Percentiles rank a stretch among this genome's conserved stretches.
phyloP scores from a whole-genome alignment of 2,113 vertebrate species.

The Prionailurus bengalensis region DNA sequence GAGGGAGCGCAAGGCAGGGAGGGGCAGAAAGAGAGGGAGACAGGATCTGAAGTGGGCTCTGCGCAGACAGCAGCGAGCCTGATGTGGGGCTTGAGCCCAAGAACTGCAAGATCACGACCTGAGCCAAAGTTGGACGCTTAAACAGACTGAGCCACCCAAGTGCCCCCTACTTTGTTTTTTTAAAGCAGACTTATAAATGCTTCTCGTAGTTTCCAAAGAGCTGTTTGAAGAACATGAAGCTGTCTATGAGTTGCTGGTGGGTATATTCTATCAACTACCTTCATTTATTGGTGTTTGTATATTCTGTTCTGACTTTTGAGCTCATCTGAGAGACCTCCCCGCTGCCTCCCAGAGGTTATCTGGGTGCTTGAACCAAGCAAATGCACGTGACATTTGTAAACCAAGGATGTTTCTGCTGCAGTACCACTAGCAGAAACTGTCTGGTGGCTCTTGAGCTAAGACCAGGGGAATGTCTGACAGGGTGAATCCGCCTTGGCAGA shows the following conservation, averaged over 20 bases:
- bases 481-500: conserved; percentile 31
- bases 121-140: too few relatives aligned
- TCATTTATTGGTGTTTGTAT: not conserved
- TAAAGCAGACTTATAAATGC: not conserved
- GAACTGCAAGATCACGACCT: too few relatives aligned
- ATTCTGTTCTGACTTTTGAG: not conserved
- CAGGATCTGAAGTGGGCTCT: too few relatives aligned
- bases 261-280: not conserved
- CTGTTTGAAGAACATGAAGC: conserved; percentile 12
- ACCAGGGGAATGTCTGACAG: not conserved
- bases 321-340: not conserved
- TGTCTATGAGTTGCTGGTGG: not conserved
- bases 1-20: too few relatives aligned
- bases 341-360: not conserved
- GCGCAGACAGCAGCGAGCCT: too few relatives aligned
- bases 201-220: conserved; percentile 50
- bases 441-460: conserved; percentile 40
- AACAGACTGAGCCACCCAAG: too few relatives aligned
- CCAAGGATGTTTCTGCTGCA: conserved; percentile 28
- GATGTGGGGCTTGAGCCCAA: too few relatives aligned
- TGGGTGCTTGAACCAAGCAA: not conserved
- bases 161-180: not conserved
- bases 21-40: too few relatives aligned
- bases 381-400: not conserved
- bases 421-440: conserved; percentile 13